Evolutionary conservation across 1,140 invertebrate genomes (phyloP).

Genomic region (Camponotus floridanus): DNA sequence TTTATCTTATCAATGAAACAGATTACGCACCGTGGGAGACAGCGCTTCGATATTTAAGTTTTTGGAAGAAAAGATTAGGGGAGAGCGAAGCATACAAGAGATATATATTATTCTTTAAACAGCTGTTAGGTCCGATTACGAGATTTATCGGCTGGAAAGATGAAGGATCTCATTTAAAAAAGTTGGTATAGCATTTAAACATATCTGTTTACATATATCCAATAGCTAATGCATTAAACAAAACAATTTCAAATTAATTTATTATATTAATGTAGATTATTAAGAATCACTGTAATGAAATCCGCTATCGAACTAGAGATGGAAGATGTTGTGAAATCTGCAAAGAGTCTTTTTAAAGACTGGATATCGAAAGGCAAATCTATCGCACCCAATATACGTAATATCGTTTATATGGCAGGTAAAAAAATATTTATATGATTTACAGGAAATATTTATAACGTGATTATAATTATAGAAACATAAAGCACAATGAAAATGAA

Average conservation of each 20-base stretch:
- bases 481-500: neutral
- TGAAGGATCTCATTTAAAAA: conserved; percentile 89
- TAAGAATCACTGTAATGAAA: conserved; percentile 87
- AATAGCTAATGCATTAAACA: conserved; percentile 3
- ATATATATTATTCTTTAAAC: conserved; percentile 88
- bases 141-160: conserved; percentile 89
- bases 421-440: conserved; percentile 57
- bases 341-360: conserved; percentile 88
- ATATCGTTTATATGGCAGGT: conserved; percentile 92
- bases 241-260: conserved; percentile 24
- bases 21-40: conserved; percentile 93
- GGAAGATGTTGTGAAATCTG: conserved; percentile 88
- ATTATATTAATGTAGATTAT: conserved; percentile 81
- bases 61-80: conserved; percentile 89
- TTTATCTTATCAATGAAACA: conserved; percentile 90
- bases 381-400: conserved; percentile 90
- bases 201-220: neutral
- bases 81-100: conserved; percentile 89
- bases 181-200: conserved; percentile 83
- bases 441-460: conserved; percentile 8
- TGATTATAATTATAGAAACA: neutral
- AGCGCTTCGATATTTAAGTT: conserved; percentile 89
- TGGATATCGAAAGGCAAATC: conserved; percentile 89
- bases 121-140: conserved; percentile 88
- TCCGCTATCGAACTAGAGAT: conserved; percentile 89